Base-by-base conservation (phyloP, 2,113 vertebrate genomes). In the Tretioscincus oriximinensis region DNA sequence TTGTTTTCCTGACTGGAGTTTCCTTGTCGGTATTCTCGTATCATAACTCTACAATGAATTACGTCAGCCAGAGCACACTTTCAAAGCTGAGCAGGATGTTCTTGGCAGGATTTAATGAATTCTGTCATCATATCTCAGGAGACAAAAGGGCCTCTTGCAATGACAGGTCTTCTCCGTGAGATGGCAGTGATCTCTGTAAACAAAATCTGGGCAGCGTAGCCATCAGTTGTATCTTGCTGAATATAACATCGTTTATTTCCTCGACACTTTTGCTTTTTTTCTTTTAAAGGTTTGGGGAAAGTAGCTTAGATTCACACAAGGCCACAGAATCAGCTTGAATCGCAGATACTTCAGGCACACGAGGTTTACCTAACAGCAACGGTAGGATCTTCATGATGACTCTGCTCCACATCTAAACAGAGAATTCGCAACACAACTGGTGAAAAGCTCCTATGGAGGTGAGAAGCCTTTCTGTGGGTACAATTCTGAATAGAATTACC, bases 181-280 rank as follows among this genome's bases (percentile, higher is more conserved):
- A 79, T 87, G 91, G 90, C 89, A 90, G 85, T 75, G 78, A 81
- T 82, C 72, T 81, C 88, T 82, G 71, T 65, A 78, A 84, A 86
- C 9, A 61, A 28, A n/a, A 16, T 20, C 9, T 16, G 4, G n/a
- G 18, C 20, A 64, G 54, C 67, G 67, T 20, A n/a, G 2, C 7
- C 18, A 3, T 16, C 3, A 5, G 11, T 2, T 1, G 11, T 0
- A 26, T 31, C 31, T 69, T 68, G 26, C 49, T 26, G 26, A 5
- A n/a, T 76, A 26, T 60, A 69, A 9, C 18, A 47, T 60, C 41
- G 45, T 24, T 28, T 58, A 16, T 29, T 31, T 29, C 26, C 65
- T 12, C 29, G 65, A 61, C 21, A 81, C 26, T 45, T 63, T 12
- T 60, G 71, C 16, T 20, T 76, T 65, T 72, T 63, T 60, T 31